Evolutionary conservation across 2,797 vertebrate species (phyloP).

Genomic region (Garrulus glandarius): DNA sequence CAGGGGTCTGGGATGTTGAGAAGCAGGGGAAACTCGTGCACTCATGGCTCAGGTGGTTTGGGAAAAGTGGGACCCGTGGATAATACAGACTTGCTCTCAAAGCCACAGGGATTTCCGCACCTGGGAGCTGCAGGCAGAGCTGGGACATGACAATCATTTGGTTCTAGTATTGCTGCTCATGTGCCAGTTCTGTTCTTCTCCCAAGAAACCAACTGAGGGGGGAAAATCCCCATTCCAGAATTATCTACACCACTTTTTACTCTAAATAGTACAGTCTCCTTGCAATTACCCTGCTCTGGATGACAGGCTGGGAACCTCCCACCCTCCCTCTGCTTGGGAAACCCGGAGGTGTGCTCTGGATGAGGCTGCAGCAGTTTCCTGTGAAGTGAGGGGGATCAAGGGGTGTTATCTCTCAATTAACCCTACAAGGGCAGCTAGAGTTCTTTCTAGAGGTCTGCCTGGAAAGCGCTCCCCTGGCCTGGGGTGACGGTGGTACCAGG

Average conservation of each 20-base stretch:
- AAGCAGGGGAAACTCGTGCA: background rate
- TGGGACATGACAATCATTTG: background rate
- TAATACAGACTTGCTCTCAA: background rate
- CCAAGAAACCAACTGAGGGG: background rate
- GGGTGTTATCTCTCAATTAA: background rate
- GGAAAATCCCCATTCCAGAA: background rate
- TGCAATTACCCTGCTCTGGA: background rate
- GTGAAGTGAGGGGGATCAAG: background rate
- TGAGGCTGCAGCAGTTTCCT: background rate
- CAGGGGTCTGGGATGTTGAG: background rate
- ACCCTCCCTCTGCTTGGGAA: background rate
- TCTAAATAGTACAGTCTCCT: background rate
- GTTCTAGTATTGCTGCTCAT: background rate
- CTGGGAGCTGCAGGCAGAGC: background rate
- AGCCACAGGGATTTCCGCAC: background rate
- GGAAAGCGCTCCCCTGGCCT: fast-evolving
- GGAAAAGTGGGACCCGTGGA: background rate
- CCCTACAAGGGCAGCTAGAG: background rate
- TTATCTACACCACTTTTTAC: background rate
- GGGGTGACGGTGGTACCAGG: background rate
- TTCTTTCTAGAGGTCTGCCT: background rate
- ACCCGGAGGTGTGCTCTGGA: background rate
- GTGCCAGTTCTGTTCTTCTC: background rate
- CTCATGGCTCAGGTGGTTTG: background rate
- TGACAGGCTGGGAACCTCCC: background rate